A percentile compares a stretch with the other conserved stretches of the same genome.
Evolutionary conservation across 2,113 vertebrate species (phyloP).

Genomic region (Seriola quinqueradiata): DNA sequence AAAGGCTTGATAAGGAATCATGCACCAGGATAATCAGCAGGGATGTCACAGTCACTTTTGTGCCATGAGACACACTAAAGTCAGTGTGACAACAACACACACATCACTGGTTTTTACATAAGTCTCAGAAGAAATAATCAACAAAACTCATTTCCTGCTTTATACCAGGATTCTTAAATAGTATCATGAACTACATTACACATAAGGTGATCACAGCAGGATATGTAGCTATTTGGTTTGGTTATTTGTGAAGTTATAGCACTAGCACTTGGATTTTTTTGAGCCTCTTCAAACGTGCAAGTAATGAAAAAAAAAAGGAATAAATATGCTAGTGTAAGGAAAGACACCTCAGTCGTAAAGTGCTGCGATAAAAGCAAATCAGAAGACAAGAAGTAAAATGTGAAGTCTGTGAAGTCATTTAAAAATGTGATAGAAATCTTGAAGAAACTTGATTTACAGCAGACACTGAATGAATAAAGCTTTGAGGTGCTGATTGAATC

Average conservation of each 20-base stretch:
- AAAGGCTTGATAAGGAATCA: slow-evolving; percentile 28
- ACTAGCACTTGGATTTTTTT: too few species aligned
- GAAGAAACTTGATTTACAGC: neutral
- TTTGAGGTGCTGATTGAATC: too few species aligned
- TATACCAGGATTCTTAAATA: neutral
- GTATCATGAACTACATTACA: neutral
- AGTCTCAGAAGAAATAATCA: neutral
- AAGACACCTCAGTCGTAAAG: too few species aligned
- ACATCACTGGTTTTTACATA: neutral
- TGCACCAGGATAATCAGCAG: slow-evolving; percentile 30
- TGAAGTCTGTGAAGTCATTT: too few species aligned
- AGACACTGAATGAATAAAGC: too few species aligned
- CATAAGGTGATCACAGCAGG: neutral
- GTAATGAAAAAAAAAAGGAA: too few species aligned
- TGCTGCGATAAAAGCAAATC: too few species aligned
- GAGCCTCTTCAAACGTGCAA: too few species aligned
- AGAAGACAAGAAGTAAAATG: too few species aligned
- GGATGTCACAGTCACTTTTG: slow-evolving; percentile 31
- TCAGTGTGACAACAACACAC: slow-evolving; percentile 9
- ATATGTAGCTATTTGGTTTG: neutral
- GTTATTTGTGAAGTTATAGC: neutral
- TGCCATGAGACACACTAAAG: neutral
- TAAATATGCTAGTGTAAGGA: too few species aligned
- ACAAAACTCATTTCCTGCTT: neutral
- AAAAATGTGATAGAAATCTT: neutral